phyloP scores from a whole-genome alignment of 1,140 invertebrate species.

The Zelostemma sp. region DNA sequence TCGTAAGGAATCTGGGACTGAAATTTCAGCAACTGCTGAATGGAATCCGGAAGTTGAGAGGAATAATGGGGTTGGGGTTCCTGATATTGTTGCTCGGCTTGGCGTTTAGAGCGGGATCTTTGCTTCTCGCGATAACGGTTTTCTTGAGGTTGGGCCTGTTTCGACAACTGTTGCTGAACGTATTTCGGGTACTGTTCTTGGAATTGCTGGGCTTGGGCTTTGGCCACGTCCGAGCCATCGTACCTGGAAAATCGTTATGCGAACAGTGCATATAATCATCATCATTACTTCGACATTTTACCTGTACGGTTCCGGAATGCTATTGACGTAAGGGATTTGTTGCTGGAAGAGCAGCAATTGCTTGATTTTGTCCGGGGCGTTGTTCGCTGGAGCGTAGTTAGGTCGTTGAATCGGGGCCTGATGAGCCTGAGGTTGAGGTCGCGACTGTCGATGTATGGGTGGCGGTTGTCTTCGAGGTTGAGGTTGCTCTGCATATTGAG shows the following conservation, averaged over 20 bases:
- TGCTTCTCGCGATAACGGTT: slow-evolving; percentile 38
- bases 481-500: slow-evolving; percentile 30
- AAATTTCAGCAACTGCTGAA: slow-evolving; percentile 58
- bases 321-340: slow-evolving; percentile 64
- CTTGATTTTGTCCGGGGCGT: slow-evolving; percentile 61
- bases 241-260: too few relatives aligned
- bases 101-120: slow-evolving; percentile 32
- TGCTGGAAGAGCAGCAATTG: slow-evolving; percentile 63
- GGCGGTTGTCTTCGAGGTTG: slow-evolving; percentile 41
- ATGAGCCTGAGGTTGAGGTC: slow-evolving; percentile 56
- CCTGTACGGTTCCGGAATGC: slow-evolving; percentile 66
- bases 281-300: too few relatives aligned
- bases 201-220: slow-evolving; percentile 46
- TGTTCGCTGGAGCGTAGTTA: slow-evolving; percentile 52
- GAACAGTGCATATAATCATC: too few relatives aligned
- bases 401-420: slow-evolving; percentile 57
- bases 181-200: slow-evolving; percentile 50
- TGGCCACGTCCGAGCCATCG: slow-evolving; percentile 46
- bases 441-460: slow-evolving; percentile 21
- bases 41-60: slow-evolving; percentile 54
- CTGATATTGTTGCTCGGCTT: slow-evolving; percentile 43
- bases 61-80: slow-evolving; percentile 62
- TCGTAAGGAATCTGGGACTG: slow-evolving; percentile 65
- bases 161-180: slow-evolving; percentile 37
- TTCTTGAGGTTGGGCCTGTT: slow-evolving; percentile 24